Evolutionary conservation across 2,113 vertebrate genomes (phyloP), one percentile per base, ranked within the genome.

Genomic region (Heptranchias perlo): DNA sequence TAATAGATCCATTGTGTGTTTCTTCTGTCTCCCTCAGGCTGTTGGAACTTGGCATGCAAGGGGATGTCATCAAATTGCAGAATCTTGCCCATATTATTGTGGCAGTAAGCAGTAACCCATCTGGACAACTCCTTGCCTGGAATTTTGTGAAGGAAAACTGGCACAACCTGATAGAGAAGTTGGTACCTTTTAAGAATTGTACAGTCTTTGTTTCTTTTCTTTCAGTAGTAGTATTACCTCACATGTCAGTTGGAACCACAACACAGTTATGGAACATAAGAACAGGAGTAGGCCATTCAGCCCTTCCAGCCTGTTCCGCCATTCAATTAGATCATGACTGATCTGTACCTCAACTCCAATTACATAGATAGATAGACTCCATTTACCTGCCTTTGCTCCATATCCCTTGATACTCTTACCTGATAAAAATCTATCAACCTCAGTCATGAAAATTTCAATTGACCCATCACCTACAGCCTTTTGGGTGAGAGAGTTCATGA

Each of bases 141-240:
- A 96, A 97, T 96, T 98, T 98, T 97, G 97, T 98, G 54, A 98
- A 98, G 96, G 97, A 97, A 84, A 97, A 98, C 96, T 98, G 98
- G 98, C 96, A 97, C 91, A 96, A 96, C 28, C 96, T 98, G 54
- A 97, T 98, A 96, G 95, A 98, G 61, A 98, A 97, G 98, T 98
- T 52, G 87, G 97, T 97, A 67, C 35, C 91, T 25, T 31, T 65
- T 94, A 95, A 47, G n/a, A 73, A 69, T 87, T 65, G 23, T 89
- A 31, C 86, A 54, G 47, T 44, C 78, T 44, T 82, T 84, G 84
- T 73, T 96, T 1, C 89, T 96, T 35, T 96, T 97, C 96, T 31
- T 54, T 89, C 78, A 44, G 78, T 89, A 54, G 23, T 35, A 31
- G 39, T 82, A 82, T 82, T 82, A 44, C 39, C 4, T 21, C 78